Evolutionary conservation across 2,888 invertebrate genomes (phyloP).

Genomic region (Melinopterus prodromus): DNA sequence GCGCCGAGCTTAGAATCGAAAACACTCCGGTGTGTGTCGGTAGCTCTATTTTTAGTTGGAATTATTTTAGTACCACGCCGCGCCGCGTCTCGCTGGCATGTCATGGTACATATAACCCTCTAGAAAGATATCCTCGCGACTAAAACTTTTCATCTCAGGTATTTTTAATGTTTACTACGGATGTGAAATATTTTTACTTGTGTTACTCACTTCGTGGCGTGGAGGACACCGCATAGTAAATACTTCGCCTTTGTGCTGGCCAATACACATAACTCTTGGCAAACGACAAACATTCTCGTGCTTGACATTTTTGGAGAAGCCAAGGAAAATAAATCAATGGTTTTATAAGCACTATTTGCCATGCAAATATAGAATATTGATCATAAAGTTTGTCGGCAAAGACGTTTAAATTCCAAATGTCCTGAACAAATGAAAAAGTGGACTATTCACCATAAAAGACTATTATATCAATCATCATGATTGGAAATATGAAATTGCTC

Average conservation of each 20-base stretch:
- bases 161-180: conserved; percentile 4
- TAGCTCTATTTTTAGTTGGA: conserved; percentile 16
- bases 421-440: no score
- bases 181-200: neutral
- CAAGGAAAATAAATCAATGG: no score
- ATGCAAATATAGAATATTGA: no score
- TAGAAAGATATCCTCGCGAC: neutral
- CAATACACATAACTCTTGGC: neutral
- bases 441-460: no score
- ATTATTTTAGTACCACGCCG: conserved; percentile 15
- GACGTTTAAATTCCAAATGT: no score
- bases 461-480: no score
- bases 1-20: neutral
- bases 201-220: neutral
- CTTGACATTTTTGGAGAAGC: neutral
- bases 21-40: neutral
- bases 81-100: neutral
- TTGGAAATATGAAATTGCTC: no score
- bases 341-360: no score
- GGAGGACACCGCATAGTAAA: neutral
- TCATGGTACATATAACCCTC: neutral
- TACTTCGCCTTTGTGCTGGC: neutral
- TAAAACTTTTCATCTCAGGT: neutral
- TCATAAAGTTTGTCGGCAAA: no score
- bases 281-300: neutral